A percentile compares a stretch with the other conserved stretches of the same genome.
Conservation (phyloP, 1,140 invertebrate genomes). For the Chelonus insularis region DNA sequence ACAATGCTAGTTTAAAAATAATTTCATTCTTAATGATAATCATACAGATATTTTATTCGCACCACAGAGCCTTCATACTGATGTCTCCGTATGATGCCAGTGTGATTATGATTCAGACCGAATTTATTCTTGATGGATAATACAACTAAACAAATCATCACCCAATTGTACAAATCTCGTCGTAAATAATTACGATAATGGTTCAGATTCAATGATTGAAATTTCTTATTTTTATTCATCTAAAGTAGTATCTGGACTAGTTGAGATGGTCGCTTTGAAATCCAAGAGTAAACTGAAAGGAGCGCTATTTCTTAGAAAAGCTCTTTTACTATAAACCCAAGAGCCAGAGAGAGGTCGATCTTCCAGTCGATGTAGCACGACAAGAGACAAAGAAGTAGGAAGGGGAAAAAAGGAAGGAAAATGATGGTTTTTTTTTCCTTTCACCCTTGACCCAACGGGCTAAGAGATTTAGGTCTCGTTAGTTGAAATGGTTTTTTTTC, state of each 20-base stretch:
- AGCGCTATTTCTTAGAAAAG: background rate
- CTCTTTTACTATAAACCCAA: background rate
- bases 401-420: background rate
- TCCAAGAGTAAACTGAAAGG: background rate
- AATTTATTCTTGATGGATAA: no score
- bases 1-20: no score
- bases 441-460: constrained; percentile 34
- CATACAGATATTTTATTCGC: no score
- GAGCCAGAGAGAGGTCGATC: constrained; percentile 1
- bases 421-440: constrained; percentile 10
- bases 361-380: constrained; percentile 17
- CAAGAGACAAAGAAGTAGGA: background rate
- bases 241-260: background rate
- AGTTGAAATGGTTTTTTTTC: constrained; percentile 37
- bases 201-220: no score
- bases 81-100: no score
- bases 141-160: no score
- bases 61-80: no score
- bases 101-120: no score
- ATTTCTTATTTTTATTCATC: no score
- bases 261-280: background rate
- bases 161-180: no score
- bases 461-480: constrained; percentile 38
- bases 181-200: no score
- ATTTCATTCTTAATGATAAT: no score